A percentile compares a stretch with the other conserved stretches of the same genome.
phyloP scores from a whole-genome alignment of 2,888 invertebrate genomes.

The Tridacna gigas region DNA sequence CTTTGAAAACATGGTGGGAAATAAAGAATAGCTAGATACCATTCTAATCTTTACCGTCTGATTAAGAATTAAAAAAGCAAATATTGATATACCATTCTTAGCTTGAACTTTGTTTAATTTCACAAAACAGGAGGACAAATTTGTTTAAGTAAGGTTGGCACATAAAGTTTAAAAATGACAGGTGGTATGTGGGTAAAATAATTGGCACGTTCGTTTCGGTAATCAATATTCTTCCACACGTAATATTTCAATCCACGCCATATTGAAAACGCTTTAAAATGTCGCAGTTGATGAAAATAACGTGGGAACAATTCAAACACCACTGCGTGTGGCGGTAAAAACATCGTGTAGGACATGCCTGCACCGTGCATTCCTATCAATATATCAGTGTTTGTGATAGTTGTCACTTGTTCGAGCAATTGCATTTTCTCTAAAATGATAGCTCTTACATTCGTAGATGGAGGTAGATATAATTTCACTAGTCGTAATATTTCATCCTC shows the following conservation, averaged over 20 bases:
- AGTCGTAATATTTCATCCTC: constrained; percentile 47
- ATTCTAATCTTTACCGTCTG: too few relatives aligned
- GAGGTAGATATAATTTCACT: constrained; percentile 29
- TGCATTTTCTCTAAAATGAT: constrained; percentile 50
- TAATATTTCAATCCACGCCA: constrained; percentile 58
- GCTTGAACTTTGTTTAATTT: neutral
- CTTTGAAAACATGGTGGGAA: too few relatives aligned
- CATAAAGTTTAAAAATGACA: constrained; percentile 13
- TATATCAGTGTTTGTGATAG: constrained; percentile 56
- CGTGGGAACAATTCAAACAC: constrained; percentile 61
- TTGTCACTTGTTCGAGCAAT: constrained; percentile 53
- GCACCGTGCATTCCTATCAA: constrained; percentile 66
- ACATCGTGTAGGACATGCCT: constrained; percentile 56
- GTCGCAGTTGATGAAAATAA: constrained; percentile 55
- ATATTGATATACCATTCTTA: too few relatives aligned
- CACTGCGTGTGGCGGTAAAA: constrained; percentile 56
- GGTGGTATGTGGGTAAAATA: constrained; percentile 57
- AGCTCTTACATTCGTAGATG: constrained; percentile 17
- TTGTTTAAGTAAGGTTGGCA: neutral
- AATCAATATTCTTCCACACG: constrained; percentile 57
- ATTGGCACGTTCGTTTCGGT: constrained; percentile 43
- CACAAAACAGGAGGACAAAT: neutral
- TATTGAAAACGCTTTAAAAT: constrained; percentile 59
- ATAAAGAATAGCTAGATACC: too few relatives aligned
- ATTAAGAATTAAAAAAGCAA: too few relatives aligned